phyloP scores from a whole-genome alignment of 2,888 invertebrate species.

The Hypercompe scribonia region DNA sequence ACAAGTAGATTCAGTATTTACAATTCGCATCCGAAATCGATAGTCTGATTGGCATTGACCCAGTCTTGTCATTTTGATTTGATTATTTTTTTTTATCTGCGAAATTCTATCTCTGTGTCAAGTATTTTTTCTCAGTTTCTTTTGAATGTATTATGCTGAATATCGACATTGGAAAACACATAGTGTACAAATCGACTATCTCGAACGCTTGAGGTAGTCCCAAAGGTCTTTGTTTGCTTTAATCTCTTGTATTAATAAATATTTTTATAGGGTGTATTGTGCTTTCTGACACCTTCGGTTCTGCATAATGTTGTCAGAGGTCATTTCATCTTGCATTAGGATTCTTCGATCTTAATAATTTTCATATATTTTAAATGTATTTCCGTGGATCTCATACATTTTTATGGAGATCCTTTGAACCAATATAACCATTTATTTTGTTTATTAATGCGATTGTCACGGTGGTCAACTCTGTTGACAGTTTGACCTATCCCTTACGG shows the following conservation, averaged over 20 bases:
- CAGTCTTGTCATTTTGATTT: slow-evolving; percentile 61
- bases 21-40: slow-evolving; percentile 65
- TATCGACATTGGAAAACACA: neutral
- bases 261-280: slow-evolving; percentile 21
- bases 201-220: slow-evolving; percentile 27
- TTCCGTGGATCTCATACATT: slow-evolving; percentile 60
- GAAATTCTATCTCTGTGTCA: slow-evolving; percentile 35
- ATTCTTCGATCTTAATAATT: slow-evolving; percentile 50
- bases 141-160: slow-evolving; percentile 21
- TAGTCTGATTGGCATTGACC: slow-evolving; percentile 72
- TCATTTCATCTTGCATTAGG: slow-evolving; percentile 39
- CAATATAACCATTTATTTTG: slow-evolving; percentile 52
- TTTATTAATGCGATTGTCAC: slow-evolving; percentile 54
- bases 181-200: slow-evolving; percentile 4
- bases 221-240: slow-evolving; percentile 22
- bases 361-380: slow-evolving; percentile 54
- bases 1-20: slow-evolving; percentile 66
- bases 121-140: slow-evolving; percentile 27
- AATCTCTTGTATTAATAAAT: slow-evolving; percentile 28
- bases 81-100: slow-evolving; percentile 54
- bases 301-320: slow-evolving; percentile 36
- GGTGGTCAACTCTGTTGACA: slow-evolving; percentile 55
- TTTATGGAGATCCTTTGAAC: slow-evolving; percentile 61
- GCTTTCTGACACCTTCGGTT: slow-evolving; percentile 36
- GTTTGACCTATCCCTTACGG: slow-evolving; percentile 55